A percentile compares a stretch with the other conserved stretches of the same genome.
Conservation (phyloP, 2,888 invertebrate genomes). For the Orchesellides sinensis region DNA sequence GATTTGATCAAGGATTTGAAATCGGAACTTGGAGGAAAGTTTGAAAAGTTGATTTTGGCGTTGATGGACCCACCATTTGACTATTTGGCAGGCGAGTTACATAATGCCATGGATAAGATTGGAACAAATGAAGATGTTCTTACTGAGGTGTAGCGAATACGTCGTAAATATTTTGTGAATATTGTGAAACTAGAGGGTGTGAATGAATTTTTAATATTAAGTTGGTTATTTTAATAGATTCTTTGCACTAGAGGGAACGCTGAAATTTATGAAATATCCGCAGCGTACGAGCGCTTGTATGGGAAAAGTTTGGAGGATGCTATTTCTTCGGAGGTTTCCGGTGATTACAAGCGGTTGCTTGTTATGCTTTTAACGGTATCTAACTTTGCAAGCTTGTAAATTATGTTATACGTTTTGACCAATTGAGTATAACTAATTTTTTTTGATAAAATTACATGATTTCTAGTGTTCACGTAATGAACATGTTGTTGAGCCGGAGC, state of each 20-base stretch:
- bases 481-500: slow-evolving; percentile 81
- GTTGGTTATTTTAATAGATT: slow-evolving; percentile 74
- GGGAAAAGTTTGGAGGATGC: slow-evolving; percentile 82
- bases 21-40: slow-evolving; percentile 86
- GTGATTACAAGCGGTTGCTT: slow-evolving; percentile 86
- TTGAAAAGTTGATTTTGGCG: slow-evolving; percentile 85
- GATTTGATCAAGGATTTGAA: slow-evolving; percentile 84
- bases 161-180: too few species aligned
- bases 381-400: too few species aligned
- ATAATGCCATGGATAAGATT: slow-evolving; percentile 76
- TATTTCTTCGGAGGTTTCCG: slow-evolving; percentile 87
- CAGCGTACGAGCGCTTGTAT: slow-evolving; percentile 80
- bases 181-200: too few species aligned
- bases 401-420: too few species aligned
- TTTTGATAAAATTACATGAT: too few species aligned
- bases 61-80: slow-evolving; percentile 82
- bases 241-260: slow-evolving; percentile 83
- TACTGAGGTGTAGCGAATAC: slow-evolving; percentile 72
- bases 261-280: slow-evolving; percentile 82
- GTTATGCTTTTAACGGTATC: slow-evolving; percentile 82
- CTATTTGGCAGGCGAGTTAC: slow-evolving; percentile 77
- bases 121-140: slow-evolving; percentile 77
- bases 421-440: too few species aligned
- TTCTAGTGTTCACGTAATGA: slow-evolving; percentile 79
- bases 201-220: too few species aligned